Evolutionary conservation across 2,888 invertebrate genomes (phyloP).

Genomic region (Sycophila texana): DNA sequence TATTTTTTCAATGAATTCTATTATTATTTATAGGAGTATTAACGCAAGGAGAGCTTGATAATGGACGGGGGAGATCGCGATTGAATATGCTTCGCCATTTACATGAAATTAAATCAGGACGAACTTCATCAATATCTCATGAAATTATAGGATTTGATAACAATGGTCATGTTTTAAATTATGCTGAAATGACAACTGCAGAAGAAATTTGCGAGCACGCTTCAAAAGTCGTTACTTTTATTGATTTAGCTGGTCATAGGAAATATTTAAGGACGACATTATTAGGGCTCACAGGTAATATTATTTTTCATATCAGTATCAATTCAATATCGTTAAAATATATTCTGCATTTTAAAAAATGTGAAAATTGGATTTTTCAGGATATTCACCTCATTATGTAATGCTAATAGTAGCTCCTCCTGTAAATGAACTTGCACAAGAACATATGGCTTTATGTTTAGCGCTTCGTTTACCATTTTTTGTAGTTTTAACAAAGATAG

Average conservation of each 20-base stretch:
- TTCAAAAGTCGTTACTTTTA: conserved; percentile 93
- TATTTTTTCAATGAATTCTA: neutral
- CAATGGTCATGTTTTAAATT: conserved; percentile 90
- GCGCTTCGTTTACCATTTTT: conserved; percentile 93
- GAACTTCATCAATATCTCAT: conserved; percentile 96
- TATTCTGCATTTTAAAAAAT: neutral
- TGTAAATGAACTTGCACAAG: conserved; percentile 78
- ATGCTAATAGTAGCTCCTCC: conserved; percentile 82
- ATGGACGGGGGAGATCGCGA: conserved; percentile 95
- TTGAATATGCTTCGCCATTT: conserved; percentile 96
- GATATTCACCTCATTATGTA: conserved; percentile 94
- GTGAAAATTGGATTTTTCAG: conserved; percentile 70
- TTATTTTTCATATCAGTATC: neutral
- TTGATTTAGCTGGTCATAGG: conserved; percentile 96
- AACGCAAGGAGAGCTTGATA: conserved; percentile 96
- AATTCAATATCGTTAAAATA: neutral
- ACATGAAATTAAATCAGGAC: conserved; percentile 95
- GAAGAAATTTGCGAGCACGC: conserved; percentile 96
- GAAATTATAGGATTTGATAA: conserved; percentile 97
- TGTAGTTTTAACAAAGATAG: conserved; percentile 95
- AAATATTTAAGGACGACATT: conserved; percentile 97
- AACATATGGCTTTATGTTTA: conserved; percentile 90
- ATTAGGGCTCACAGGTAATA: conserved; percentile 87
- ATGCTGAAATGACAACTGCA: conserved; percentile 91
- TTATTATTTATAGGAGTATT: conserved; percentile 83